Percentiles rank a stretch among this genome's conserved stretches.
Conservation (phyloP, 2,797 vertebrate genomes). For the Macroramphosus scolopax region DNA sequence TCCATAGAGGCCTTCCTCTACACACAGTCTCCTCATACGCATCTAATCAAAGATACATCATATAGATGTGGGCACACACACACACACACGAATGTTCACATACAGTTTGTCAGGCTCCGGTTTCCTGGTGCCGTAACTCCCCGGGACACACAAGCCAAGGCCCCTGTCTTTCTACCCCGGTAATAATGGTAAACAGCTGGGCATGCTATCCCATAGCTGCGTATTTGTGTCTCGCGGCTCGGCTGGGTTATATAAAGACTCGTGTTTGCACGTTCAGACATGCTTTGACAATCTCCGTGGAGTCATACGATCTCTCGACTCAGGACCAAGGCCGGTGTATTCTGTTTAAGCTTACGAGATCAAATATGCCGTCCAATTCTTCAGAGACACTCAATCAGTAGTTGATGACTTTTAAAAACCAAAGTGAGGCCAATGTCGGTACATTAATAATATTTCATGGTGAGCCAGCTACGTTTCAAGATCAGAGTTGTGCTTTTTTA, state of each 20-base stretch:
- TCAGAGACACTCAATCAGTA: conserved; percentile 15
- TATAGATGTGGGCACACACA: conserved; percentile 9
- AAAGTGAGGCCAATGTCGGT: not conserved
- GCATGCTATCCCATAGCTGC: conserved; percentile 54
- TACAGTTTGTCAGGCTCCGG: conserved; percentile 52
- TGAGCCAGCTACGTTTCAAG: too few species aligned
- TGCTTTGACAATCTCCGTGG: conserved; percentile 36
- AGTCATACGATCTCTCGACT: conserved; percentile 48
- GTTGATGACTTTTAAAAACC: conserved; percentile 5
- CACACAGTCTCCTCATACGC: not conserved
- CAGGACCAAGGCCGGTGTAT: conserved; percentile 24
- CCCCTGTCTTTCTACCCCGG: conserved; percentile 48
- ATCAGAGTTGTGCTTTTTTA: too few species aligned
- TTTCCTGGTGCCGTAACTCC: conserved; percentile 57
- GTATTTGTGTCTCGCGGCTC: conserved; percentile 34
- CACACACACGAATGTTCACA: conserved; percentile 32
- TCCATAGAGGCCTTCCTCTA: not conserved
- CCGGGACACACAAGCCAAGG: conserved; percentile 65
- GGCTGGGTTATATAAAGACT: conserved; percentile 69
- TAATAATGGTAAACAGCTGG: conserved; percentile 79
- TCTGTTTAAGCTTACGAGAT: conserved; percentile 14
- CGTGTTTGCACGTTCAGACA: conserved; percentile 51
- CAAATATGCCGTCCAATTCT: conserved; percentile 10
- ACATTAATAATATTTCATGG: too few species aligned
- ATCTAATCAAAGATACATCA: conserved; percentile 17